Evolutionary conservation across 2,113 vertebrate genomes (phyloP), one percentile per base, ranked within the genome.

Genomic region (Campylorhamphus procurvoides): DNA sequence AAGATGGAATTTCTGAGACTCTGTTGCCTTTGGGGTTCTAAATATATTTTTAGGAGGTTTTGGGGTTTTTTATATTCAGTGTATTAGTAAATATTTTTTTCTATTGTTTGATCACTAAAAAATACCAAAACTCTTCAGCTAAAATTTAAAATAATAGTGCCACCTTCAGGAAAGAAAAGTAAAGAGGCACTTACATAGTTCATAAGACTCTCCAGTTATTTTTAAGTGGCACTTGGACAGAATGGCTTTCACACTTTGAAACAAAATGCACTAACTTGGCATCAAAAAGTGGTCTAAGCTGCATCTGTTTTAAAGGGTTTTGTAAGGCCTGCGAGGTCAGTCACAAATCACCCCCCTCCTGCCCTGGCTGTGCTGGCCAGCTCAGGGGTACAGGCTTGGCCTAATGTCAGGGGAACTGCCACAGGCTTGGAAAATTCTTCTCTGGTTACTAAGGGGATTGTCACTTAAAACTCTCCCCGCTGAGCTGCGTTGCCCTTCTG

Each of bases 121-220:
- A 24, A 5, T 10, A 66, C 40, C 23, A 24, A 55, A 91, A 39
- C 20, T 50, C 64, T 74, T 67, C 19, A 67, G 18, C 22, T 78
- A 63, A 81, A 78, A 44, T 63, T 74, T 95, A 77, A 94, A 97
- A 94, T 80, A 49, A 75, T 44, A 96, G 96, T 95, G 94, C 96
- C 94, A 96, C 92, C 96, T 96, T 96, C 86, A 96, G 96, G 96
- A 87, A 81, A 72, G 44, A 46, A 87, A 92, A 78, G 47, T 4
- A 14, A 91, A 3, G 44, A 79, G 90, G 79, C 69, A 39, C n/a
- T 84, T 56, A 67, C 12, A 60, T 4, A 60, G 79, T 92, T 94
- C 90, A 77, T 23, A 76, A 55, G 49, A 55, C 9, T 59, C 19
- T 37, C 27, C n/a, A 15, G 19, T 60, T 63, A 31, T 33, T 86